Evolutionary conservation across 2,888 invertebrate genomes (phyloP).

Genomic region (Acanthoscelides obtectus): DNA sequence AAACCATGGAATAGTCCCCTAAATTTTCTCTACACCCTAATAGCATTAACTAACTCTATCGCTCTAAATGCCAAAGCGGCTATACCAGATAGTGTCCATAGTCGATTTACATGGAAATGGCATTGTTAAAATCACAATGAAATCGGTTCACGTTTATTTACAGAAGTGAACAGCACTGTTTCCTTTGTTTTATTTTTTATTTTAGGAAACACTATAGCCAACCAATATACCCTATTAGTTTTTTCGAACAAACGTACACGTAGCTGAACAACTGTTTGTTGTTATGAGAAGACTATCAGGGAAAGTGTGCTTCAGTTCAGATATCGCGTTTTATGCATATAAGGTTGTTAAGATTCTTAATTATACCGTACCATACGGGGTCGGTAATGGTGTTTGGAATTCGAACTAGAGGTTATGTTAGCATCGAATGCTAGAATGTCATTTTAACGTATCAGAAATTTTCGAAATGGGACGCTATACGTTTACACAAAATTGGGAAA

Average conservation of each 20-base stretch:
- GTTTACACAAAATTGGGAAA: too few relatives aligned
- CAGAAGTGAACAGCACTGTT: background rate
- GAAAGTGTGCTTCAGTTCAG: too few relatives aligned
- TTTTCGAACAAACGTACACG: background rate
- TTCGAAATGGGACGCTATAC: too few relatives aligned
- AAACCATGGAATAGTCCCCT: background rate
- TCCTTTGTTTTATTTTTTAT: background rate
- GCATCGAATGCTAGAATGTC: too few relatives aligned
- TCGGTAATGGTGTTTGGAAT: too few relatives aligned
- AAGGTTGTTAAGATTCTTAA: too few relatives aligned
- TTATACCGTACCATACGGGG: too few relatives aligned
- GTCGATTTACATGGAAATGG: background rate
- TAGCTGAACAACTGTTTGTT: background rate
- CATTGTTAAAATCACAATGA: background rate
- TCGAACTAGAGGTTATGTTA: too few relatives aligned
- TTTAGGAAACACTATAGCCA: background rate
- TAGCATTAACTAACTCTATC: background rate
- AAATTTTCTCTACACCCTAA: background rate
- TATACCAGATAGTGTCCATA: background rate
- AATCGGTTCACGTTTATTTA: background rate
- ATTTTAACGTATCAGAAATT: too few relatives aligned
- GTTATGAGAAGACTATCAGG: background rate
- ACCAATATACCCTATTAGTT: background rate
- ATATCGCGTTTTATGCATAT: too few relatives aligned
- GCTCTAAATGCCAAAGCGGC: background rate